Conservation (phyloP, 1,140 invertebrate genomes). For the Heliothis virescens region DNA sequence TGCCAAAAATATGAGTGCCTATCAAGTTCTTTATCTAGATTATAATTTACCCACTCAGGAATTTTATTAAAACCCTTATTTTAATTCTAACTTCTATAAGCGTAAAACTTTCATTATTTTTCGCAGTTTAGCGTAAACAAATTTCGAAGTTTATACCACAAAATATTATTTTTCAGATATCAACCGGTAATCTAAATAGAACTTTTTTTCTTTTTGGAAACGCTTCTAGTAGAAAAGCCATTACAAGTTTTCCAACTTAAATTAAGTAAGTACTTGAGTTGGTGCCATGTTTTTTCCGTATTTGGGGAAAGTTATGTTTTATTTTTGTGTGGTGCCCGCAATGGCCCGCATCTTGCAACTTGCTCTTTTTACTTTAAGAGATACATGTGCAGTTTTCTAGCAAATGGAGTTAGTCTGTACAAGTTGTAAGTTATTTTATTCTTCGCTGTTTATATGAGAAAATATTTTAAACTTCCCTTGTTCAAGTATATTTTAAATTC, state of each 20-base stretch:
- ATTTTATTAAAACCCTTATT: background rate
- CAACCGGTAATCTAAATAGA: constrained; percentile 38
- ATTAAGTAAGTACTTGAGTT: constrained; percentile 46
- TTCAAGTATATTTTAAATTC: too few relatives aligned
- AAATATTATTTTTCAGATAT: constrained; percentile 35
- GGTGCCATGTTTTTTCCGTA: constrained; percentile 45
- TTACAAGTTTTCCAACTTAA: constrained; percentile 47
- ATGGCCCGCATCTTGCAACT: constrained; percentile 19
- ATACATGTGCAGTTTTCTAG: background rate
- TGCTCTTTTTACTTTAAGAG: constrained; percentile 16
- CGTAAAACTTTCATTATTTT: background rate
- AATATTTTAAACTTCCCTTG: too few relatives aligned
- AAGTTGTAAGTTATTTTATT: background rate
- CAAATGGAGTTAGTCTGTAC: background rate
- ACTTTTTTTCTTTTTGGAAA: constrained; percentile 34
- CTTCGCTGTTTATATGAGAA: too few relatives aligned
- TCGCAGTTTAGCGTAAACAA: background rate
- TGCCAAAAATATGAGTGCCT: background rate
- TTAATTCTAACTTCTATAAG: background rate
- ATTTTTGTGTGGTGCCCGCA: background rate
- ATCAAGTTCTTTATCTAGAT: background rate
- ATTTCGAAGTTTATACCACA: background rate
- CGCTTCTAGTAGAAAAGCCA: constrained; percentile 37
- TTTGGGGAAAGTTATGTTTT: constrained; percentile 32
- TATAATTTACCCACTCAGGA: background rate